Percentiles rank a stretch among this genome's conserved stretches.
Evolutionary conservation across 2,888 invertebrate species (phyloP).

Genomic region (Tetanocera ferruginea): DNA sequence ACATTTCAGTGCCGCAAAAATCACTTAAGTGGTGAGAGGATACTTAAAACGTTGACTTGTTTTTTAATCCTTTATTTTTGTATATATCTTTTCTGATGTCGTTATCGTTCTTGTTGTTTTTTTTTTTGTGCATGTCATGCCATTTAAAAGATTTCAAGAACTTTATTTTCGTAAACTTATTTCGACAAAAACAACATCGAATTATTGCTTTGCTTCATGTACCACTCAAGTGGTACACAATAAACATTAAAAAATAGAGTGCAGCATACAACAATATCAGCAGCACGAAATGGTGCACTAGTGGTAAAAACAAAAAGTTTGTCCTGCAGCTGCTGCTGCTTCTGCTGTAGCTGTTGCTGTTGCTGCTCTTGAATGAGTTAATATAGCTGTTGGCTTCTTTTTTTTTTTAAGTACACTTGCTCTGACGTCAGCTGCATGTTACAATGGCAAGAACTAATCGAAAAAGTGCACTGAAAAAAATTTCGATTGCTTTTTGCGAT

Average conservation of each 20-base stretch:
- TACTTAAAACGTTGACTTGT: no score
- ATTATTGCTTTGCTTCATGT: not conserved
- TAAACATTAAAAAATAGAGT: constrained; percentile 24
- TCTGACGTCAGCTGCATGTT: constrained; percentile 43
- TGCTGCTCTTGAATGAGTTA: not conserved
- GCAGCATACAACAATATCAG: not conserved
- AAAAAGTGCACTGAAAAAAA: not conserved
- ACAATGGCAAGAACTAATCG: constrained; percentile 11
- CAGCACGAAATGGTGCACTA: not conserved
- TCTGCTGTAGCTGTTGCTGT: not conserved
- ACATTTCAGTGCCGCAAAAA: no score
- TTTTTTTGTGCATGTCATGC: no score
- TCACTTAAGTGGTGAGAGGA: no score
- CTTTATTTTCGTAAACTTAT: no score
- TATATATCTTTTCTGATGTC: no score
- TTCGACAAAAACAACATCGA: no score
- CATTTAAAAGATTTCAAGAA: no score
- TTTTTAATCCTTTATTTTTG: no score
- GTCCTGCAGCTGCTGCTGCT: not conserved
- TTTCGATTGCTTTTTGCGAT: constrained; percentile 3
- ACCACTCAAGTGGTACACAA: not conserved
- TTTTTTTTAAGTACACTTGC: constrained; percentile 31
- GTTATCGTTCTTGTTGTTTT: no score
- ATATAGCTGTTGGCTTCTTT: not conserved
- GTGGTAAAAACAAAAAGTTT: not conserved